Percentiles rank a stretch among this genome's conserved stretches.
Conservation (phyloP, 2,113 vertebrate species). For the Daphoenositta chrysoptera region DNA sequence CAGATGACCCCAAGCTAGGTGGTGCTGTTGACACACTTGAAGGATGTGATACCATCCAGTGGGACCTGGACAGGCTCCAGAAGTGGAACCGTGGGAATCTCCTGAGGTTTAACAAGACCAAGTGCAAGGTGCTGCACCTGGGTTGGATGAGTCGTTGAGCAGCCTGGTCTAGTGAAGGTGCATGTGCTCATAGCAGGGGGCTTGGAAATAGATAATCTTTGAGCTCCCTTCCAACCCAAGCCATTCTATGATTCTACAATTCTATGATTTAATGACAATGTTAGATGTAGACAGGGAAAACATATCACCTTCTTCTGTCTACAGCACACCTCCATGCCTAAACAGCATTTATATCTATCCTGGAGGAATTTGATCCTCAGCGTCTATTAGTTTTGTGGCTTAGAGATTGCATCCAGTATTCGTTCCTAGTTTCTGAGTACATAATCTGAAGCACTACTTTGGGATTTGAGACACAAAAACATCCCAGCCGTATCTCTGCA, state of each 20-base stretch:
- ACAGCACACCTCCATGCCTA: neutral
- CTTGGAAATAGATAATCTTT: neutral
- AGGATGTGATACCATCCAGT: neutral
- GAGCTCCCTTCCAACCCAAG: neutral
- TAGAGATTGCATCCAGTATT: neutral
- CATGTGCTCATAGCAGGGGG: neutral
- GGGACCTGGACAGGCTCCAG: fast-evolving
- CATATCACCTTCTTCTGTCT: neutral
- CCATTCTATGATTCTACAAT: neutral
- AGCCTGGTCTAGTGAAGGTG: neutral
- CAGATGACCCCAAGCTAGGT: neutral
- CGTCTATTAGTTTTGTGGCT: neutral
- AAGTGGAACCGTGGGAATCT: neutral
- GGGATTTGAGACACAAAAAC: neutral
- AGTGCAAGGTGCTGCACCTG: neutral
- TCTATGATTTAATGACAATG: neutral
- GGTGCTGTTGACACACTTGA: neutral
- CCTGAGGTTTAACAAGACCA: neutral
- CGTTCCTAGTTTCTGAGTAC: neutral
- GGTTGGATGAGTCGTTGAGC: neutral
- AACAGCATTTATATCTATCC: neutral
- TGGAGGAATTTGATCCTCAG: neutral
- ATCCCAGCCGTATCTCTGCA: neutral
- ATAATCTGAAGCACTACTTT: neutral
- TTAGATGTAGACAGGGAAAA: neutral